phyloP scores from a whole-genome alignment of 2,888 invertebrate species.

The Antheraea assamensis region DNA sequence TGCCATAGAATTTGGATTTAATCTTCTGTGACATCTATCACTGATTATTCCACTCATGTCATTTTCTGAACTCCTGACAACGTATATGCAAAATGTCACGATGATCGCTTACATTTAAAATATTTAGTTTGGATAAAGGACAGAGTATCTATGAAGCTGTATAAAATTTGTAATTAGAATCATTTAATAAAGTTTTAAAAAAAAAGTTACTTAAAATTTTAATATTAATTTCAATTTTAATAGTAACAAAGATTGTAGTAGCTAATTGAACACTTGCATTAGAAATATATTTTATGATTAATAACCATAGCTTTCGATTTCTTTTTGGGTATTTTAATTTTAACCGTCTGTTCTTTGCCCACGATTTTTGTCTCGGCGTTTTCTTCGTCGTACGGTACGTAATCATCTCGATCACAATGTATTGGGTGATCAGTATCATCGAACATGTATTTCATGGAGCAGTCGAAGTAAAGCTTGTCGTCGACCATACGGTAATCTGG shows the following conservation, averaged over 20 bases:
- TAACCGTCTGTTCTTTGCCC: constrained; percentile 37
- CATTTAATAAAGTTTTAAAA: too few relatives aligned
- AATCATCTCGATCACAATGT: constrained; percentile 28
- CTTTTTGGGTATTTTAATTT: constrained; percentile 49
- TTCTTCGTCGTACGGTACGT: constrained; percentile 24
- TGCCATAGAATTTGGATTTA: too few relatives aligned
- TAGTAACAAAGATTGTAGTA: not conserved
- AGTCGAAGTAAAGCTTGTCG: constrained; percentile 71
- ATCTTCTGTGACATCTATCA: too few relatives aligned
- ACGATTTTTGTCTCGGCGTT: constrained; percentile 30
- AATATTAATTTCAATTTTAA: not conserved
- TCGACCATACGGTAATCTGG: constrained; percentile 73
- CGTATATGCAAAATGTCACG: too few relatives aligned
- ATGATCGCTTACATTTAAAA: too few relatives aligned
- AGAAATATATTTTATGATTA: constrained; percentile 77
- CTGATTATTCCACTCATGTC: too few relatives aligned
- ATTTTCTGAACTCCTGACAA: too few relatives aligned
- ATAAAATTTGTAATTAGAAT: too few relatives aligned
- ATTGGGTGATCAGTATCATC: constrained; percentile 40
- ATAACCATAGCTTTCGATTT: constrained; percentile 75
- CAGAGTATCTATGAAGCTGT: too few relatives aligned
- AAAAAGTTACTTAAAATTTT: too few relatives aligned
- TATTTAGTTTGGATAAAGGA: too few relatives aligned
- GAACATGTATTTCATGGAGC: constrained; percentile 65
- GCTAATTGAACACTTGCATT: constrained; percentile 26